phyloP scores from a whole-genome alignment of 2,113 vertebrate genomes.

The Athene noctua region DNA sequence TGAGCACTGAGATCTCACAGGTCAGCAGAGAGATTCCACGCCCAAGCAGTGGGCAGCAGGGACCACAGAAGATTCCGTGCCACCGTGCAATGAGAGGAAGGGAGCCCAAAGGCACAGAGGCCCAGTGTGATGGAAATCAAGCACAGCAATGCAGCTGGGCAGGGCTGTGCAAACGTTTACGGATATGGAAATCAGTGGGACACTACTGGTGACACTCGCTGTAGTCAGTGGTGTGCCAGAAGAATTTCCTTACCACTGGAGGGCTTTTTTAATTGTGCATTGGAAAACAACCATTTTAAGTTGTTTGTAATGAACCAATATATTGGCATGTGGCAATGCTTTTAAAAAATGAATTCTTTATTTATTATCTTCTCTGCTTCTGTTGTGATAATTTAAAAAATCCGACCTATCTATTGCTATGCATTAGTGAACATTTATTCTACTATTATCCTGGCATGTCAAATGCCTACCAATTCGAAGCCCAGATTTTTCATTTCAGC shows the following conservation, averaged over 20 bases:
- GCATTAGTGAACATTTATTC: background rate
- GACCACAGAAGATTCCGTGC: background rate
- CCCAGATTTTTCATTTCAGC: background rate
- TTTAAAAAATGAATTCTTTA: background rate
- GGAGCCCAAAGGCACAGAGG: background rate
- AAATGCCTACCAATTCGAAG: background rate
- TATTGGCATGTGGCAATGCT: background rate
- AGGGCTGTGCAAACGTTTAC: background rate
- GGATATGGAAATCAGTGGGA: background rate
- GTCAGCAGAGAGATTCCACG: background rate
- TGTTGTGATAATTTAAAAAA: background rate
- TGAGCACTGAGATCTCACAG: background rate
- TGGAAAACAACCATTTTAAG: background rate
- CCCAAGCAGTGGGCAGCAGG: background rate
- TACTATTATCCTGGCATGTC: background rate
- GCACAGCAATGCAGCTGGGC: background rate
- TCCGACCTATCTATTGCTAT: background rate
- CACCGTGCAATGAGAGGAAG: accelerated
- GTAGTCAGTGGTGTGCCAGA: background rate
- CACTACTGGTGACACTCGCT: background rate
- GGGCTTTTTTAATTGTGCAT: background rate
- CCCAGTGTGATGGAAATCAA: background rate
- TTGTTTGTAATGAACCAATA: background rate
- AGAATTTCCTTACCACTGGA: background rate
- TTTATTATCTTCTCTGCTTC: background rate